A percentile compares a stretch with the other conserved stretches of the same genome.
These are phyloP conservation scores for Zalophus californianus DNA, from an alignment of 2,797 vertebrate genomes.

Conservation along the genomic window DNA sequence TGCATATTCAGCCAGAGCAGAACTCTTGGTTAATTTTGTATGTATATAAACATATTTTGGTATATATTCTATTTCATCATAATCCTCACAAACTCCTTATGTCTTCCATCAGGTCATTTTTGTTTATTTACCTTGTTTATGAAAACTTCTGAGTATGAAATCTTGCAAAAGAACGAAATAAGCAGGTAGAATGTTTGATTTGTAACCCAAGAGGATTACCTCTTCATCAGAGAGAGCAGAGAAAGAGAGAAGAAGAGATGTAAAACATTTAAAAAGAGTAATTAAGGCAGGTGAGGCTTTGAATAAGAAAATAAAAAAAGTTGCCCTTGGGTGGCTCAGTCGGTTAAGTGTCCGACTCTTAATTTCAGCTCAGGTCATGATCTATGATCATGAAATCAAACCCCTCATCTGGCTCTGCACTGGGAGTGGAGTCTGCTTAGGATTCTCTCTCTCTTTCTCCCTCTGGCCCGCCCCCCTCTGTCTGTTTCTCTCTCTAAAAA, in stretches of 20 bases:
- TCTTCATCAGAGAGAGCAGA: not conserved
- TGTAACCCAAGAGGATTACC: not conserved
- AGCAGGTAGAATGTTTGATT: not conserved
- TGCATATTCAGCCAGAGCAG: too few species aligned
- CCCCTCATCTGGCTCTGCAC: not conserved
- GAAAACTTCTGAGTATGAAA: not conserved
- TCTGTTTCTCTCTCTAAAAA: not conserved
- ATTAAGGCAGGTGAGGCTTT: not conserved
- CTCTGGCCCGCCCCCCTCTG: not conserved
- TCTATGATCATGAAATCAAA: not conserved
- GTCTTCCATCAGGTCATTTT: not conserved
- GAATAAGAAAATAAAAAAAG: not conserved
- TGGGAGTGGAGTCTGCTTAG: not conserved
- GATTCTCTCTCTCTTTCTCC: not conserved
- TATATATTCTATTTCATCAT: not conserved
- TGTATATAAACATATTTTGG: not conserved
- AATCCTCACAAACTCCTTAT: not conserved
- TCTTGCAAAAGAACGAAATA: not conserved
- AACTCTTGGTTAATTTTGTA: not conserved
- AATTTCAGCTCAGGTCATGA: not conserved
- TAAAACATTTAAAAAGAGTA: not conserved
- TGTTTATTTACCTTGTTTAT: not conserved
- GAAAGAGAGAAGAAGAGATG: not conserved
- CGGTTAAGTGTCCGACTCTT: rapidly evolving
- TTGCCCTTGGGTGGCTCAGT: not conserved